phyloP scores from a whole-genome alignment of 1,140 invertebrate species.

The Coptotermes formosanus region DNA sequence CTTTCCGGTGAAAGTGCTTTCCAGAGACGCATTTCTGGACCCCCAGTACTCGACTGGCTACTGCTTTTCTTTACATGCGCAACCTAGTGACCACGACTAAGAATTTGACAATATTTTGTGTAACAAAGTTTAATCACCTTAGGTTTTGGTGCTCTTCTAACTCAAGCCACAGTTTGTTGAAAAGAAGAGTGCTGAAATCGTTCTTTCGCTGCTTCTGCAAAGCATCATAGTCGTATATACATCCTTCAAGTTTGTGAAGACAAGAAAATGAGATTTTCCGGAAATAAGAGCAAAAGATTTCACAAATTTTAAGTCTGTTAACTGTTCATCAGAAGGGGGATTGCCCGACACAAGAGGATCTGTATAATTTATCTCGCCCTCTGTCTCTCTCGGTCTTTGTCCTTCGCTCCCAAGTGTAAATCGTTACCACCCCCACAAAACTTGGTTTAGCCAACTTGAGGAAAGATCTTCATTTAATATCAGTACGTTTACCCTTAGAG shows the following conservation, averaged over 20 bases:
- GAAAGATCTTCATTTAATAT: too few species aligned
- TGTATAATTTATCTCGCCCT: not conserved
- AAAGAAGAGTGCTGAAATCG: not conserved
- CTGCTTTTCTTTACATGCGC: too few species aligned
- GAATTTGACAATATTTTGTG: too few species aligned
- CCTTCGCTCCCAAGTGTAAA: not conserved
- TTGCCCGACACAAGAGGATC: not conserved
- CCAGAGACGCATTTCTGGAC: too few species aligned
- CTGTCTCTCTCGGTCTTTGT: not conserved
- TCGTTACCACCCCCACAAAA: not conserved
- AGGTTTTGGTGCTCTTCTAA: too few species aligned
- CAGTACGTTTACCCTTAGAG: too few species aligned
- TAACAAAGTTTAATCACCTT: too few species aligned
- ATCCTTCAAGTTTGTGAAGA: not conserved
- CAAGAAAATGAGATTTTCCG: not conserved
- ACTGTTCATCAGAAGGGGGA: not conserved
- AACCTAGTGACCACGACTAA: too few species aligned
- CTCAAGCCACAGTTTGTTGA: too few species aligned
- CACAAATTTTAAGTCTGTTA: not conserved
- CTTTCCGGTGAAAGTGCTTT: too few species aligned
- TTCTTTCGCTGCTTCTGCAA: not conserved
- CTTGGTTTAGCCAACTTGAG: too few species aligned
- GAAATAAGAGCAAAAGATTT: not conserved
- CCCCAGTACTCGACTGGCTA: too few species aligned
- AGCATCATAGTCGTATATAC: not conserved